phyloP scores from a whole-genome alignment of 2,888 invertebrate genomes.

The Ferdinandea cuprea region DNA sequence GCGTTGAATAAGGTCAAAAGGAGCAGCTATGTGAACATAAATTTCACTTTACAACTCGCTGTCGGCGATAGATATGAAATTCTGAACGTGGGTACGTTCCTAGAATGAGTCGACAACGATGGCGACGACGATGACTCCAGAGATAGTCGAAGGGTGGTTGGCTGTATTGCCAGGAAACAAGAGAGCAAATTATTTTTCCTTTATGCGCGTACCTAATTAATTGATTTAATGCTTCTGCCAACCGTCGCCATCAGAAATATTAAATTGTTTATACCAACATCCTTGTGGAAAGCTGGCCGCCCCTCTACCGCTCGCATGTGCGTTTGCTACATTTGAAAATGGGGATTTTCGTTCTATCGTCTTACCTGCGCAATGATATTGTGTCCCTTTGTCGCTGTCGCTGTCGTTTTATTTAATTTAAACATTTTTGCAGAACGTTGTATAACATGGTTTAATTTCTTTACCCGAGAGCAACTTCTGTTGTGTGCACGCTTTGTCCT shows the following conservation, averaged over 20 bases:
- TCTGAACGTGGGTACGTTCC: background rate
- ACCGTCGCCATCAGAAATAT: slow-evolving; percentile 37
- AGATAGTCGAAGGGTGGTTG: background rate
- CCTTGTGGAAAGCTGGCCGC: background rate
- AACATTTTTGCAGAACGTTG: background rate
- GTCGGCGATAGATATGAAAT: slow-evolving; percentile 14
- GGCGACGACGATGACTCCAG: background rate
- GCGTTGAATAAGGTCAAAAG: slow-evolving; percentile 21
- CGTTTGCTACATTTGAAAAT: background rate
- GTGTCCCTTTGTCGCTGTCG: background rate
- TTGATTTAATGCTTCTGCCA: slow-evolving; percentile 53
- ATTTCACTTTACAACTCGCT: slow-evolving; percentile 27
- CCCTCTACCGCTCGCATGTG: background rate
- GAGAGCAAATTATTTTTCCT: slow-evolving; percentile 13
- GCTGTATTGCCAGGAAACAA: slow-evolving; percentile 3
- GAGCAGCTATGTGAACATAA: slow-evolving; percentile 2
- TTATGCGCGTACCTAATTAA: slow-evolving; percentile 38
- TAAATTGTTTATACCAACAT: slow-evolving; percentile 49
- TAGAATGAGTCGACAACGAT: too few relatives aligned
- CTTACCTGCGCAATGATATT: slow-evolving; percentile 22
- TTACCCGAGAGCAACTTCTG: background rate
- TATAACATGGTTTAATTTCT: slow-evolving; percentile 14
- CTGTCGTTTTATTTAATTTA: slow-evolving; percentile 16
- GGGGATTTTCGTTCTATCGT: background rate
- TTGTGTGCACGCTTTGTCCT: slow-evolving; percentile 2